Base-by-base conservation (phyloP, 2,888 invertebrate species). In the Micoletzkya japonica region DNA sequence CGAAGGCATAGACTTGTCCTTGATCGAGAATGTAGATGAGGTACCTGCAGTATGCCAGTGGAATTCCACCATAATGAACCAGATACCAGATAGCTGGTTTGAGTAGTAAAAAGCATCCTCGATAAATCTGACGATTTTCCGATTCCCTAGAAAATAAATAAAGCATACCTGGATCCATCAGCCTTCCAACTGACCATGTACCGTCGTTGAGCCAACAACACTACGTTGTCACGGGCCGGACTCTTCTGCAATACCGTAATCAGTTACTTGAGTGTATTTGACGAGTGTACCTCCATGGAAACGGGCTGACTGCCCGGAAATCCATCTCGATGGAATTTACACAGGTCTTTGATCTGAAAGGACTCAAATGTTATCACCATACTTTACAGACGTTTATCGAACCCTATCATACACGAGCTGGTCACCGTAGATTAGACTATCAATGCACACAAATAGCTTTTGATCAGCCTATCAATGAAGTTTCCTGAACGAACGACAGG, bases 171-270 rank as follows among this genome's bases (percentile, higher is more conserved):
- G 39, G 92, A 93, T 49, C 98, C 98, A 87, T 99, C 98, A 14
- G 98, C 98, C 86, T 99, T 99, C 98, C 98, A 99, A 1, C 96
- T 97, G 0, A 98, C 96, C 86, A 91, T 90, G 85, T 98, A 99
- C 0, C 93, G 92, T 84, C 92, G 92, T 76, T 91, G 87, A 37
- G 90, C 89, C 2, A 99, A 87, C 17, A 91, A 89, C 64, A 87
- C 86, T 59, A 98, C 88, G 86, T 99, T 99, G 63, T 83, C 70
- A 14, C 75, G 70, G 50, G 76, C 72, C 7, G 77, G 77, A 17
- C 75, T 72, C 10, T 52, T 50, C 67, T 64, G 24, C 4, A 20
- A 24, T 39, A 57, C 57, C n/a, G n/a, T 57, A 57, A 4, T 34
- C n/a, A 57, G 28, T 26, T 32, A 56, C 32, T 44, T 14, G 20